phyloP scores from a whole-genome alignment of 2,113 vertebrate genomes.

The Clarias gariepinus region DNA sequence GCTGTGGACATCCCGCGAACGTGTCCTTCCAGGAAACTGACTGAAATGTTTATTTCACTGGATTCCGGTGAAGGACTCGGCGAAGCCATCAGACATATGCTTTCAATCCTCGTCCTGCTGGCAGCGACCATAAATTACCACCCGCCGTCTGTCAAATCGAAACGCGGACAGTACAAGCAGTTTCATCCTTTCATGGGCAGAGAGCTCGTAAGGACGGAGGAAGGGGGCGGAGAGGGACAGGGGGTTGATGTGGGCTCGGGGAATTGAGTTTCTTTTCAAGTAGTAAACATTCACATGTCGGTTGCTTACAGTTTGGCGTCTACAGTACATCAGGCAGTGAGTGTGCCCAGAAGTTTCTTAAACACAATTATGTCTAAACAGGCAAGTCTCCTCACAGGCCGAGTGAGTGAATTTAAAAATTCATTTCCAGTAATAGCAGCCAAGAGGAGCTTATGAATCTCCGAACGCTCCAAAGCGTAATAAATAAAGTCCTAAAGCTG shows the following conservation, averaged over 20 bases:
- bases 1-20: neutral
- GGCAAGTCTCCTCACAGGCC: neutral
- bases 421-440: neutral
- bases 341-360: neutral
- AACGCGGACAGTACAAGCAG: neutral
- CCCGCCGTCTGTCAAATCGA: slow-evolving; percentile 12
- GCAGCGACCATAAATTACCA: slow-evolving; percentile 19
- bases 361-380: neutral
- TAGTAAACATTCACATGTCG: neutral
- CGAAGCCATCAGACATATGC: slow-evolving; percentile 16
- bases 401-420: neutral
- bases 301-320: neutral
- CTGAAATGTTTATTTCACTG: slow-evolving; percentile 34
- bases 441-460: neutral
- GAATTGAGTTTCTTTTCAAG: neutral
- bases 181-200: slow-evolving; percentile 3
- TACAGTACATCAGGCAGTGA: neutral
- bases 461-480: neutral
- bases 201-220: neutral
- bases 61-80: neutral
- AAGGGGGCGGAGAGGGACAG: neutral
- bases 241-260: neutral
- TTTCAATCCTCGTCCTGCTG: slow-evolving; percentile 34
- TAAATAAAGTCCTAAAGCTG: neutral
- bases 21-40: neutral